Evolutionary conservation across 2,113 vertebrate species (phyloP), one percentile per base, ranked within the genome.

Genomic region (Pagrus major): DNA sequence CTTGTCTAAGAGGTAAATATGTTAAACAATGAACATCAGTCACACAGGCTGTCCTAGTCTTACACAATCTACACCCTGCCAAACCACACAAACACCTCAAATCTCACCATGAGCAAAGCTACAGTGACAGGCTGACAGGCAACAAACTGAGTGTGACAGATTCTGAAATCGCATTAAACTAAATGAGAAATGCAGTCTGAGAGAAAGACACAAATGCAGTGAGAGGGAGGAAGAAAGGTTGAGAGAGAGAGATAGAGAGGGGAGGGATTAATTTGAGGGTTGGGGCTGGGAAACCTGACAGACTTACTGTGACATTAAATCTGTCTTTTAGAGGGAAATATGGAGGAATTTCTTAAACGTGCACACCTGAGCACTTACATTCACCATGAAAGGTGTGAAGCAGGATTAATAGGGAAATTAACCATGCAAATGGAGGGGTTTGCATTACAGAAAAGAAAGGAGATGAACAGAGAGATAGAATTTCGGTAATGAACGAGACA

Each of bases 141-240:
- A 90, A 90, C 90, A 93, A 92, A 94, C 89, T 87, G 73, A 82
- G 86, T 88, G 84, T 93, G 94, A 92, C 94, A 94, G 76, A 92
- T 93, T 94, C 89, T 63, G 76, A 94, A 94, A 94, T 92, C 84
- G 83, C 86, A 94, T 95, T 95, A 94, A 92, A 89, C 73, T 90
- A 93, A 95, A 94, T 93, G 89, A 93, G 85, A 91, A 90, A 84
- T 72, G 78, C 71, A 81, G 74, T 71, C 70, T 77, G 76, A 77
- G 56, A 88, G 86, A 85, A 87, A 91, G 78, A 90, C 65, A 78
- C 66, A 86, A 65, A 89, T 61, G 31, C 39, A 59, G 49, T 51
- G 37, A 66, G 72, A 65, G 79, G 76, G 61, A 63, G 81, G 41
- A 12, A 31, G 63, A 81, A 70, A 76, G 80, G 71, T 25, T 64